These are phyloP conservation scores for Onthophagus taurus DNA, from an alignment of 1,140 invertebrate species.

Conservation along the genomic window DNA sequence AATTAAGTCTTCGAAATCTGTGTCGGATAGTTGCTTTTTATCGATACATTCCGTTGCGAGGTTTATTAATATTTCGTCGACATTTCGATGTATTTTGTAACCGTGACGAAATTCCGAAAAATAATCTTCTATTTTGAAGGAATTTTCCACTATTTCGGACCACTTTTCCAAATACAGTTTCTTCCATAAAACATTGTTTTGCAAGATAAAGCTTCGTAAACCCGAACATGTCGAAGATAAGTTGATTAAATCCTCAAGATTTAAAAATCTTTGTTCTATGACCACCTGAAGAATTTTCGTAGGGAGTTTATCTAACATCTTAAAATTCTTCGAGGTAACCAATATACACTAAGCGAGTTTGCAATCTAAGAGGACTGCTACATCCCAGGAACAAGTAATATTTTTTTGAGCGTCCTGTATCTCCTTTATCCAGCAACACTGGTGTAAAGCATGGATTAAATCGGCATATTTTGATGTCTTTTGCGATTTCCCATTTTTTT, in stretches of 20 bases:
- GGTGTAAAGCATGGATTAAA: too few relatives aligned
- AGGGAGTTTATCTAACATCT: conserved; percentile 14
- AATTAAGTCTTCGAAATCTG: conserved; percentile 24
- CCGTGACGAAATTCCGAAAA: conserved; percentile 12
- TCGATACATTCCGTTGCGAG: conserved; percentile 23
- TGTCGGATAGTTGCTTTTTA: conserved; percentile 24
- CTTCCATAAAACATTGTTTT: conserved; percentile 16
- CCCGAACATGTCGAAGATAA: conserved; percentile 8
- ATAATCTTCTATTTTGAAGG: background rate
- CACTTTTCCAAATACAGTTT: conserved; percentile 19
- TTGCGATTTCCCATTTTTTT: too few relatives aligned
- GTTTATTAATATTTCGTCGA: conserved; percentile 15
- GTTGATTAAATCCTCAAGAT: conserved; percentile 12
- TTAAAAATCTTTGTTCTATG: conserved; percentile 6
- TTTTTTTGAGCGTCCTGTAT: too few relatives aligned
- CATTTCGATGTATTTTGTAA: conserved; percentile 19
- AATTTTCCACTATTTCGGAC: background rate
- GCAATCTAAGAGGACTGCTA: too few relatives aligned
- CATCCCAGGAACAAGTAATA: too few relatives aligned
- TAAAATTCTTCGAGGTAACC: too few relatives aligned
- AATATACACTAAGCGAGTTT: too few relatives aligned
- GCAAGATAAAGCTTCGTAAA: conserved; percentile 7
- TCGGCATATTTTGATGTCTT: too few relatives aligned
- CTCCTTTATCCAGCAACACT: too few relatives aligned
- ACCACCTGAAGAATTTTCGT: conserved; percentile 13